A percentile compares a stretch with the other conserved stretches of the same genome.
Evolutionary conservation across 92 coral and sea anemone species (phyloP).

Genomic region (Siderastrea radians): DNA sequence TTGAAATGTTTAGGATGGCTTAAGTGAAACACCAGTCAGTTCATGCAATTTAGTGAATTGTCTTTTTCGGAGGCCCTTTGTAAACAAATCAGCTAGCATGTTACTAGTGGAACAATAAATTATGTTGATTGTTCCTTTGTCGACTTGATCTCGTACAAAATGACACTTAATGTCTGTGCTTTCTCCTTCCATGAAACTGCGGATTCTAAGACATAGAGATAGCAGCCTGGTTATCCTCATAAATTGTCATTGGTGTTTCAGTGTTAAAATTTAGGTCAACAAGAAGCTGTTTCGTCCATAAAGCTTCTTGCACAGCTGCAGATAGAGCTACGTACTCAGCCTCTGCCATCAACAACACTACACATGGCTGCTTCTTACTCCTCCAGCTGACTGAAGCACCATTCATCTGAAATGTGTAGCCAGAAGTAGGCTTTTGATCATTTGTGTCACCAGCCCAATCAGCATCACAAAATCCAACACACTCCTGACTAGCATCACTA

Average conservation of each 20-base stretch:
- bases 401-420: conserved; percentile 62
- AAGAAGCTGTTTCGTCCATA: conserved; percentile 66
- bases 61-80: conserved; percentile 49
- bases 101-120: conserved; percentile 38
- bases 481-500: conserved; percentile 17
- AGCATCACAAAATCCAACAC: conserved; percentile 75
- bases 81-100: conserved; percentile 74
- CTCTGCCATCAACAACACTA: conserved; percentile 73
- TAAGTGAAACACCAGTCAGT: conserved; percentile 45
- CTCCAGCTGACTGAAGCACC: conserved; percentile 75
- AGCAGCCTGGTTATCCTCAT: conserved; percentile 62
- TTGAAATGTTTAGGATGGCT: conserved; percentile 21
- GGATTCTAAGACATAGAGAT: conserved; percentile 65
- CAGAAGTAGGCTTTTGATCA: conserved; percentile 59
- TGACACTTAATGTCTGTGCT: conserved; percentile 72
- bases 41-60: conserved; percentile 58
- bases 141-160: conserved; percentile 64
- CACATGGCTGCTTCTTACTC: conserved; percentile 75
- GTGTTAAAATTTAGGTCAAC: conserved; percentile 25
- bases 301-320: conserved; percentile 63
- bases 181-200: conserved; percentile 62
- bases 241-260: conserved; percentile 12
- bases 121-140: conserved; percentile 33
- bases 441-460: conserved; percentile 47
- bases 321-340: conserved; percentile 67